Evolutionary conservation across 37 sponge, comb jelly and placozoan genomes (phyloP).

Genomic region (Diacarnus erythraeanus): DNA sequence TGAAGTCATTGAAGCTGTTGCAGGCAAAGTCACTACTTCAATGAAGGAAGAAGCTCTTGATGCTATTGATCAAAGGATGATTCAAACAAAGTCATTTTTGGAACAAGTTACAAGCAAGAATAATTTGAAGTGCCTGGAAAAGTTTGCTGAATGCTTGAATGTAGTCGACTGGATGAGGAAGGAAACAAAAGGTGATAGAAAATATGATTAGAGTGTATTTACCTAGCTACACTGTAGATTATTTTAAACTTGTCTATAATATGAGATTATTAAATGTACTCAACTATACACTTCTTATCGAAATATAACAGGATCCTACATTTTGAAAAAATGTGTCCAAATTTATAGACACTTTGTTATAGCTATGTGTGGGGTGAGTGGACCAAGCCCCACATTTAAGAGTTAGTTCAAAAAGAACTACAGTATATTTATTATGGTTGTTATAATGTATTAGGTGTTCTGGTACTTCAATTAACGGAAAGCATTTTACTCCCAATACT

Average conservation of each 20-base stretch:
- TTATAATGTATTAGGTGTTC: too few species aligned
- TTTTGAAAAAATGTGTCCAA: too few species aligned
- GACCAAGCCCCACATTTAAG: too few species aligned
- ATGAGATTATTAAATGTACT: background rate
- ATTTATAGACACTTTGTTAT: too few species aligned
- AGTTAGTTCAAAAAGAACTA: too few species aligned
- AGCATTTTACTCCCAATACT: too few species aligned
- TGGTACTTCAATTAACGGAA: too few species aligned
- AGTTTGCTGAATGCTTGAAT: slow-evolving; percentile 21
- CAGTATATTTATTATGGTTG: too few species aligned
- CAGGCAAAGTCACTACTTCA: slow-evolving; percentile 15
- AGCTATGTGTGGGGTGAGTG: too few species aligned
- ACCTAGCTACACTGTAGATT: background rate
- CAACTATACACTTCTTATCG: too few species aligned
- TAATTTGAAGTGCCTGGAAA: slow-evolving; percentile 30
- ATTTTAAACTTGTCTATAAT: background rate
- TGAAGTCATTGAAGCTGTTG: slow-evolving; percentile 31
- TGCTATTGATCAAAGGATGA: slow-evolving; percentile 9
- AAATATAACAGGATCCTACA: too few species aligned
- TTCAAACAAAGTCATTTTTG: slow-evolving; percentile 36
- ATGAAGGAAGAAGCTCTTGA: slow-evolving; percentile 43
- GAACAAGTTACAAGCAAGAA: background rate
- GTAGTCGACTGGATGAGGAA: slow-evolving; percentile 54
- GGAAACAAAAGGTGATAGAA: slow-evolving; percentile 60
- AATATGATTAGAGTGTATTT: too few species aligned